Base-by-base conservation (phyloP, 2,888 invertebrate genomes). In the Trissolcus brochymenae region DNA sequence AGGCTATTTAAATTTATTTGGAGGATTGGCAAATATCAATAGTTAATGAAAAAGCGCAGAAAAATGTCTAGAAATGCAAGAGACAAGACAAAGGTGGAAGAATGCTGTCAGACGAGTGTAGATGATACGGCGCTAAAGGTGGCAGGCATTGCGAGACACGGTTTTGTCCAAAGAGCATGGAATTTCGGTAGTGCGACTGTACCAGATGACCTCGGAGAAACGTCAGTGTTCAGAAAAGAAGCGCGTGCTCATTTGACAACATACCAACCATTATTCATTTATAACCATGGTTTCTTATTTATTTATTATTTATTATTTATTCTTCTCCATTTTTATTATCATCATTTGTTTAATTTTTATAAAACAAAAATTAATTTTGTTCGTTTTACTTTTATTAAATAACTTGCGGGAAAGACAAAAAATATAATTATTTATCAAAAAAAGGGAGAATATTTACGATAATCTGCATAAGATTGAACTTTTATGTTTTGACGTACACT, bases 121-220 rank as follows among this genome's bases (percentile, higher is more conserved):
- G 59, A 68, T 64, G 72, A 68, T 55, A 54, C 66, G 67, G 60
- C 50, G 71, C 49, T 61, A 46, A 60, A 76, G 77, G 72, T 79
- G 59, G 70, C 65, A 77, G 66, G 72, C 68, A 65, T 49, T 75
- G 62, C 64, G 65, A 77, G 70, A 77, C 72, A 77, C 61, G 55
- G 67, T 75, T 79, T 79, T 64, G 76, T 72, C 74, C 51, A 67
- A 72, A 75, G 75, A 75, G 74, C 65, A 53, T 57, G 68, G 57
- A 62, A 75, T 78, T 78, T 78, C 74, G 73, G 74, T 57, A 61
- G 74, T 68, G 35, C 67, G 76, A 78, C 66, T 66, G 65, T 78
- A 78, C 72, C 61, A 72, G 79, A 68, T 56, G 79, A 72, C 79
- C 79, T 79, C 79, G 79, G 71, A 49, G 70, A 35, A 67, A 54